Evolutionary conservation across 2,797 vertebrate species (phyloP), one percentile per base, ranked within the genome.

Genomic region (Oophaga sylvatica): DNA sequence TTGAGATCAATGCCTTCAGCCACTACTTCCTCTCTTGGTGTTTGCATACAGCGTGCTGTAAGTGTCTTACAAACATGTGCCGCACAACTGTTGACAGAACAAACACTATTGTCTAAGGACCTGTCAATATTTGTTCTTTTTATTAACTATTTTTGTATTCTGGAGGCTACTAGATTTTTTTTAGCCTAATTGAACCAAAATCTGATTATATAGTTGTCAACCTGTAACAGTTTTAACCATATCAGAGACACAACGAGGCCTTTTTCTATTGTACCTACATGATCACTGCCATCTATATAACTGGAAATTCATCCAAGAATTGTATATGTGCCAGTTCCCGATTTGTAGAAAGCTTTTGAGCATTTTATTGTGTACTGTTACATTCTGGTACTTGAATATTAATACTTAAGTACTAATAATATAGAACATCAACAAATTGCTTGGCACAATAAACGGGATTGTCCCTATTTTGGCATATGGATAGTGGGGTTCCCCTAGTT

Each of bases 101-200:
- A 82, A 89, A 89, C 71, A 83, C 80, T 68, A 86, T 86, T 86
- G 83, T 82, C 79, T 78, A 86, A 77, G 41, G 77, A 83, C 63
- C 26, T 79, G 84, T 77, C 84, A 86, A 86, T 86, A 89, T 89
- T 86, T 86, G 53, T 53, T 83, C 77, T 71, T 22, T 78, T 77
- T 81, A 85, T 73, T 75, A 81, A 76, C 68, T 80, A 63, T 77
- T 65, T 85, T 48, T 48, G 48, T 53, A 67, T 41, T 53, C 48
- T 11, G 11, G 0, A 53, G 8, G 48, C 6, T 65, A 56, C 29
- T 62, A 81, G 62, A 26, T 84, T 57, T 84, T 41, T 76, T 45
- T 76, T 45, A 63, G 13, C 71, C 73, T 76, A 76, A 84, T 76
- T 75, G 16, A 19, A 62, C 35, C 13, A 76, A 70, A 31, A 75